Percentiles rank a stretch among this genome's conserved stretches.
Conservation (phyloP, 2,797 vertebrate genomes). For the Octomys mimax region DNA sequence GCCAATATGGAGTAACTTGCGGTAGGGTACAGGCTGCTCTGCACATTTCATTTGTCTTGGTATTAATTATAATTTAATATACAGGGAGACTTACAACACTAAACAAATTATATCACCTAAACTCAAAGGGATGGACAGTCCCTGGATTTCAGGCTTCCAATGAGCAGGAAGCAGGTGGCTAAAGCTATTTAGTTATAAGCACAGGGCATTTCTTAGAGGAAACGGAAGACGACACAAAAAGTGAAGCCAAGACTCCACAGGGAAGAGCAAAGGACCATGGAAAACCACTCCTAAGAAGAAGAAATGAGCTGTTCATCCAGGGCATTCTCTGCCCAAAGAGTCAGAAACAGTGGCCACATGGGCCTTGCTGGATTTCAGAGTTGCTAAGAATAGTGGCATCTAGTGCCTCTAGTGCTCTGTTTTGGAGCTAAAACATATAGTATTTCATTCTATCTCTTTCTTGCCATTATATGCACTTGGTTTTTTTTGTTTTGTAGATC, state of each 20-base stretch:
- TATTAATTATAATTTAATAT: not conserved
- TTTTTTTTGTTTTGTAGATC: not conserved
- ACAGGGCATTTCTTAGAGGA: not conserved
- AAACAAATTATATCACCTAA: not conserved
- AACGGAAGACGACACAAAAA: not conserved
- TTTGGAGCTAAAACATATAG: not conserved
- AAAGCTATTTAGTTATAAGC: not conserved
- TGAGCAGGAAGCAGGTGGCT: not conserved
- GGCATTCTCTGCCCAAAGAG: not conserved
- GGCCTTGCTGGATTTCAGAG: not conserved
- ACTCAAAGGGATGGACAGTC: not conserved
- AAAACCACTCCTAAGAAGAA: constrained; percentile 44
- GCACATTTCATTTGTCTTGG: not conserved
- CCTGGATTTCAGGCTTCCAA: not conserved
- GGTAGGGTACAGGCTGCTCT: not conserved
- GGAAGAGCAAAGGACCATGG: not conserved
- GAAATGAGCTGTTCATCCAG: not conserved
- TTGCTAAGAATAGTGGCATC: not conserved
- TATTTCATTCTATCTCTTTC: not conserved
- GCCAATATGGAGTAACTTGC: not conserved
- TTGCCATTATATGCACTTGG: not conserved
- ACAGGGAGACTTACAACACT: not conserved
- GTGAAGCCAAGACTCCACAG: constrained; percentile 7
- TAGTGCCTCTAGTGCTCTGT: not conserved
- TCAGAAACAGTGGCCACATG: constrained; percentile 1